phyloP scores from a whole-genome alignment of 2,797 vertebrate species.

The Lacerta agilis region DNA sequence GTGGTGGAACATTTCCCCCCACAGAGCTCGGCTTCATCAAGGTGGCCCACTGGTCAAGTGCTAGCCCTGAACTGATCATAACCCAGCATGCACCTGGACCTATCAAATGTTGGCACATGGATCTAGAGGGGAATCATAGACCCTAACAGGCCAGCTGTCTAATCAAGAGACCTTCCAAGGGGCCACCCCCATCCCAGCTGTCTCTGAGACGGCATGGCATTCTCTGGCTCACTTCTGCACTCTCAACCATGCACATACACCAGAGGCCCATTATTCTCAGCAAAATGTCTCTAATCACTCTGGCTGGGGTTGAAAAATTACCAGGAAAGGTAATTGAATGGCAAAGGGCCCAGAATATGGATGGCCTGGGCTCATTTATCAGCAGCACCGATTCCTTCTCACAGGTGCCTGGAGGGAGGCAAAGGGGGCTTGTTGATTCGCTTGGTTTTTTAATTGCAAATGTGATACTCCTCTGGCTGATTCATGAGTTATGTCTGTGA shows the following conservation, averaged over 20 bases:
- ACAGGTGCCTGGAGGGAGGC: slow-evolving; percentile 5
- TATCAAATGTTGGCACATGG: not conserved
- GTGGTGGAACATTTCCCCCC: not conserved
- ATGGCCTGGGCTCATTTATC: slow-evolving; percentile 21
- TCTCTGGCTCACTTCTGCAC: not conserved
- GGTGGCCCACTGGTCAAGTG: not conserved
- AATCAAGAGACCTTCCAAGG: slow-evolving; percentile 11
- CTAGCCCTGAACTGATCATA: not conserved
- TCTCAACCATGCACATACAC: not conserved
- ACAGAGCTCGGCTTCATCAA: not conserved
- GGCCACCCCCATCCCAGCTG: slow-evolving; percentile 5
- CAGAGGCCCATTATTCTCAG: slow-evolving; percentile 26
- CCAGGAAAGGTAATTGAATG: slow-evolving; percentile 34
- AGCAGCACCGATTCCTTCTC: not conserved
- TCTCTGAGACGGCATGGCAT: not conserved
- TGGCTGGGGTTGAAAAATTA: slow-evolving; percentile 3
- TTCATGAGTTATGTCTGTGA: not conserved
- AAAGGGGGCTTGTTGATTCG: slow-evolving; percentile 13
- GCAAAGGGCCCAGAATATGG: slow-evolving; percentile 25
- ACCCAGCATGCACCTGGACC: too few relatives aligned
- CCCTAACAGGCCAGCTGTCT: not conserved
- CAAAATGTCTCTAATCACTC: slow-evolving; percentile 28
- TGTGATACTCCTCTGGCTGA: not conserved
- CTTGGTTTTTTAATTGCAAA: slow-evolving; percentile 24
- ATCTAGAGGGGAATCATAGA: not conserved